These are phyloP conservation scores for Stegastes partitus DNA, from an alignment of 2,113 vertebrate genomes.

Conservation along the genomic window DNA sequence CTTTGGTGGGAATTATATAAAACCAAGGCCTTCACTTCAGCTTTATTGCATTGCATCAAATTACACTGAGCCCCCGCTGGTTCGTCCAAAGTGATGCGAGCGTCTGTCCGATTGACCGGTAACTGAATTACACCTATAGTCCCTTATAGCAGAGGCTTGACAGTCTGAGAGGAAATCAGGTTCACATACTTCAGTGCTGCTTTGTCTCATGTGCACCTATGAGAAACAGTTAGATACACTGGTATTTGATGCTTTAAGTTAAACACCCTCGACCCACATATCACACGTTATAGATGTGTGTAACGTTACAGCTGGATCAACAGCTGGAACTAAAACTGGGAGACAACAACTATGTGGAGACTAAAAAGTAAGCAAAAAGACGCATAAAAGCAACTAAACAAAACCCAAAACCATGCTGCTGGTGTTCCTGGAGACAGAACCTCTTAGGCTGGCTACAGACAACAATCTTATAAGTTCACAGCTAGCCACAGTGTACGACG, in stretches of 20 bases:
- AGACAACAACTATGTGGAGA: too few relatives aligned
- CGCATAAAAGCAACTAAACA: too few relatives aligned
- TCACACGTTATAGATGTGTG: neutral
- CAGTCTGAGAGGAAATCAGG: conserved; percentile 34
- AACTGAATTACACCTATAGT: conserved; percentile 22
- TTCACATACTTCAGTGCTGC: conserved; percentile 34
- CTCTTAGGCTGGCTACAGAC: too few relatives aligned
- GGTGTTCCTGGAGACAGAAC: too few relatives aligned
- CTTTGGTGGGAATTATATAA: neutral
- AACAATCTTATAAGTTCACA: too few relatives aligned
- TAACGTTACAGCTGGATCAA: too few relatives aligned
- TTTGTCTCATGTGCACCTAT: conserved; percentile 12
- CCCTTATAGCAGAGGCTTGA: neutral
- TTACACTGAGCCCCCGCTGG: neutral
- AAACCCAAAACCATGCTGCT: too few relatives aligned
- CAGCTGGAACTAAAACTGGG: too few relatives aligned
- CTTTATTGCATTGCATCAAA: neutral
- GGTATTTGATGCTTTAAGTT: neutral
- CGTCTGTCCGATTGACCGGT: neutral
- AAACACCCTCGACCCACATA: conserved; percentile 13
- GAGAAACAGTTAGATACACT: neutral
- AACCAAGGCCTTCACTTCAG: conserved; percentile 2
- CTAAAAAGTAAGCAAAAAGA: too few relatives aligned
- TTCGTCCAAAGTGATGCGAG: neutral
- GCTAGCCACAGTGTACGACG: too few relatives aligned